phyloP scores from a whole-genome alignment of 2,113 vertebrate species.

The Caloenas nicobarica region DNA sequence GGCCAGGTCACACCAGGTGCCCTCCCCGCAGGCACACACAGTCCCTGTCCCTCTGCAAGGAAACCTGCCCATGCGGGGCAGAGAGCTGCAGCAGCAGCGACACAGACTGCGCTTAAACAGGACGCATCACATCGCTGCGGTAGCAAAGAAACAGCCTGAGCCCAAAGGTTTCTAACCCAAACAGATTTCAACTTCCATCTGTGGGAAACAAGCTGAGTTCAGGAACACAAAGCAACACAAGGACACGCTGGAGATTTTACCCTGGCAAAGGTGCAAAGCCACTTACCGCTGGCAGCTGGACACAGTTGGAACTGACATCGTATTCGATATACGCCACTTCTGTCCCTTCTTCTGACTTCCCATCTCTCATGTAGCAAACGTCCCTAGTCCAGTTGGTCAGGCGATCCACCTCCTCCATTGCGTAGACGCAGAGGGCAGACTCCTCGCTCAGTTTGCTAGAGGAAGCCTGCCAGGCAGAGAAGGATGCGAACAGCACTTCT shows the following conservation, averaged over 20 bases:
- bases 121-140: not conserved
- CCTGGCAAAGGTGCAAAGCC: not conserved
- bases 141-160: not conserved
- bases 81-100: not conserved
- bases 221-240: not conserved
- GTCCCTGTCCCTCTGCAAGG: not conserved
- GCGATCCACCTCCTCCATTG: conserved; percentile 86
- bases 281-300: conserved; percentile 91
- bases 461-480: conserved; percentile 82
- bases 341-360: conserved; percentile 77
- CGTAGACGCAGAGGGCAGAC: conserved; percentile 90
- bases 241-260: accelerated
- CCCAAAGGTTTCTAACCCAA: not conserved
- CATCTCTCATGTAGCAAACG: conserved; percentile 91
- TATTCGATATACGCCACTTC: conserved; percentile 96
- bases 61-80: not conserved
- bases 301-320: conserved; percentile 93
- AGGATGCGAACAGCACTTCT: conserved; percentile 87
- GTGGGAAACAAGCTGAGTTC: not conserved
- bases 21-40: not conserved
- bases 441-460: conserved; percentile 82
- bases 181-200: not conserved
- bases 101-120: not conserved
- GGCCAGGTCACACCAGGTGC: not conserved
- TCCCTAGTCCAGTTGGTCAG: conserved; percentile 89